A percentile compares a stretch with the other conserved stretches of the same genome.
These are phyloP conservation scores for Cnemophilus loriae DNA, from an alignment of 2,113 vertebrate species.

Conservation along the genomic window DNA sequence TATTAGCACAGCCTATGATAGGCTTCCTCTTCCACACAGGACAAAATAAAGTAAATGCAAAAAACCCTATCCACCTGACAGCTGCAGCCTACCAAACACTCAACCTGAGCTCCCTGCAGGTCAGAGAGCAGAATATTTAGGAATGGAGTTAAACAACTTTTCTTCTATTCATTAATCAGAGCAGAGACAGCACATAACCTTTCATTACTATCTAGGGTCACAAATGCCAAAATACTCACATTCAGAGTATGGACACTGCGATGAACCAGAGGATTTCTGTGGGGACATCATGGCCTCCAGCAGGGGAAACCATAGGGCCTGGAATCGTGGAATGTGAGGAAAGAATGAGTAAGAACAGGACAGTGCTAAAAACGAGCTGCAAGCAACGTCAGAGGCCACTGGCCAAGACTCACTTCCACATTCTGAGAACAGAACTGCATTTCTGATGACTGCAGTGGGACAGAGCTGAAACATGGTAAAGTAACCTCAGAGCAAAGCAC, in stretches of 20 bases:
- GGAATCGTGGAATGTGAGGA: neutral
- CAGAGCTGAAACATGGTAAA: neutral
- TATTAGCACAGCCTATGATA: neutral
- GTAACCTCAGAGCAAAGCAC: neutral
- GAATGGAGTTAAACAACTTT: neutral
- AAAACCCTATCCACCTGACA: neutral
- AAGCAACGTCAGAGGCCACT: neutral
- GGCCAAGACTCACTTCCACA: neutral
- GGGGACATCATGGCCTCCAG: constrained; percentile 94
- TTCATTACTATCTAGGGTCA: neutral
- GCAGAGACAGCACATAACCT: neutral
- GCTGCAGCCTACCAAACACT: neutral
- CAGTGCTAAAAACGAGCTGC: neutral
- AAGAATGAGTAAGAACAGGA: neutral
- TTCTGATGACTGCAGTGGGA: neutral
- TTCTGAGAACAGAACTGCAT: neutral
- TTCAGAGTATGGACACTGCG: constrained; percentile 71
- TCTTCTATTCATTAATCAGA: neutral
- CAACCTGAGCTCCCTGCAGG: neutral
- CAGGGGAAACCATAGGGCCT: constrained; percentile 94
- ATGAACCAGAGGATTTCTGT: constrained; percentile 81
- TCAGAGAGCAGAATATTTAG: neutral
- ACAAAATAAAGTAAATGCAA: neutral
- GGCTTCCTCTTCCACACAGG: neutral
- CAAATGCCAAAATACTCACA: constrained; percentile 65